Percentiles rank a stretch among this genome's conserved stretches.
Conservation (phyloP, 2,888 invertebrate species). For the Melinaea menophilus region DNA sequence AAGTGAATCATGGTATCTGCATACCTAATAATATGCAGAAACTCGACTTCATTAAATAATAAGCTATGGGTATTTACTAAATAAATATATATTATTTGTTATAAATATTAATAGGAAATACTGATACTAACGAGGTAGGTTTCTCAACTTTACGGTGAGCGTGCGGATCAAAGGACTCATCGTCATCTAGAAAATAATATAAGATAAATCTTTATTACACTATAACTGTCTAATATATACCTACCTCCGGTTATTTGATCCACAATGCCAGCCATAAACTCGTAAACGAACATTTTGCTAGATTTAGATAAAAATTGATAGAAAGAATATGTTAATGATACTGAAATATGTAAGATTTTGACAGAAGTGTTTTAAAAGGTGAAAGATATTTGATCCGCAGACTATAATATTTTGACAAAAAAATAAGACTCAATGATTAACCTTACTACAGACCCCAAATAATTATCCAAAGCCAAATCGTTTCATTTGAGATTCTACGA, state of each 20-base stretch:
- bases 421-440: no score
- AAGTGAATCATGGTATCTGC: conserved; percentile 92
- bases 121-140: conserved; percentile 83
- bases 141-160: conserved; percentile 80
- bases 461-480: no score
- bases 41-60: not conserved
- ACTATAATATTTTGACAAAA: not conserved
- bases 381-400: not conserved
- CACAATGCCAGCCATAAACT: conserved; percentile 47
- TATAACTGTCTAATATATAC: not conserved
- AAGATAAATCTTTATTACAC: not conserved
- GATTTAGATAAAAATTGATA: not conserved
- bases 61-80: not conserved
- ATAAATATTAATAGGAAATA: no score
- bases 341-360: not conserved
- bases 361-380: not conserved
- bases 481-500: no score
- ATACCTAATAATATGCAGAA: conserved; percentile 78
- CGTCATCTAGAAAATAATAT: conserved; percentile 31
- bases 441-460: no score
- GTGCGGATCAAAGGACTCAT: conserved; percentile 81
- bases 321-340: not conserved
- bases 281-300: conserved; percentile 45
- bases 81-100: no score
- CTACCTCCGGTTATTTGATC: conserved; percentile 42